Base-by-base conservation (phyloP, 1,140 invertebrate genomes). In the Octopus sinensis region DNA sequence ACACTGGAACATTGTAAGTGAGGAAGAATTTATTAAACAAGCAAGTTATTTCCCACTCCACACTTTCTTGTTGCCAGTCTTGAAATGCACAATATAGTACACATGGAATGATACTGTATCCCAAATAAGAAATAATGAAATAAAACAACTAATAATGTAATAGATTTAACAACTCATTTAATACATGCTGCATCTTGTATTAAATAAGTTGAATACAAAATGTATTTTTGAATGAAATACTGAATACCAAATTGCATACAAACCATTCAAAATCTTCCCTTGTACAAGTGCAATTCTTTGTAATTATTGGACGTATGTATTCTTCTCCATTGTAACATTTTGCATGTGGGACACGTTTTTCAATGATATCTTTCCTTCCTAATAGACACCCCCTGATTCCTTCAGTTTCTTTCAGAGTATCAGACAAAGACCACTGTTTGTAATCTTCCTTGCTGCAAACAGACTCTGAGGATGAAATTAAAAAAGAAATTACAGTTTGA, bases 221-320 rank as follows among this genome's bases (percentile, higher is more conserved):
- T 43, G 30, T 3, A 43, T 43, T 43, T 43, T 43, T 43, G 30
- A 43, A 43, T 43, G 30, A 43, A 43, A 43, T 43, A 43, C 30
- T 43, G 30, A 43, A 43, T 43, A 43, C 1, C 30, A 43, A 43
- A 43, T 43, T 43, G 53, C 23, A 53, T 30, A 81, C 88, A 88
- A 89, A 93, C 93, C 96, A 98, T 91, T 96, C 95, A 91, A 94
- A 98, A 91, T 98, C 96, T 75, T 93, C 92, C 12, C 93, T 90
- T 80, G 93, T 93, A 88, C 96, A 98, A 78, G 93, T 92, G 89
- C 96, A 98, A 10, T 93, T 92, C 86, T 94, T 93, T 17, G 93
- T 92, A 53, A 91, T 93, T 2, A 94, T 89, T 0, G 93, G 93
- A 81, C 94, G 91, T 82, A 94, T 93, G 87, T 95, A 96, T 86